Conservation (phyloP, 2,113 vertebrate species). For the Scomber colias region DNA sequence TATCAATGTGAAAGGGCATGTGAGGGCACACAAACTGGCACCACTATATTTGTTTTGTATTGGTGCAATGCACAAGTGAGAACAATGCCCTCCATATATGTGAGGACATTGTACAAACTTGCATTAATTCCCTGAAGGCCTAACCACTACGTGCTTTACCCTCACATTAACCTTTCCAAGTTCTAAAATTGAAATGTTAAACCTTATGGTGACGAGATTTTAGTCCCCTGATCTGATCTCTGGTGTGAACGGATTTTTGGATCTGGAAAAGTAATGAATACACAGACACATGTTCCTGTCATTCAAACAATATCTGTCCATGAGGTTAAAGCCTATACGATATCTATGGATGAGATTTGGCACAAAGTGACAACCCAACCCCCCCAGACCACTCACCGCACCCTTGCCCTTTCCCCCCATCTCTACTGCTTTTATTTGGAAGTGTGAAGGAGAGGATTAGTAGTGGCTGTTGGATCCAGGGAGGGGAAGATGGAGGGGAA, state of each 20-base stretch:
- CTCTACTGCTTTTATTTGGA: constrained; percentile 54
- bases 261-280: not conserved
- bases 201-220: not conserved
- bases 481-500: not conserved
- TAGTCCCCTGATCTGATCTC: not conserved
- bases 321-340: constrained; percentile 12
- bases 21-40: not conserved
- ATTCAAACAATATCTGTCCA: constrained; percentile 26
- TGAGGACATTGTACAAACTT: not conserved
- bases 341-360: constrained; percentile 37
- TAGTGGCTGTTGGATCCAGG: constrained; percentile 22
- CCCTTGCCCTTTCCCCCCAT: constrained; percentile 7
- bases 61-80: too few relatives aligned
- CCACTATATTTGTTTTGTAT: not conserved
- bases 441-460: constrained; percentile 67
- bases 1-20: too few relatives aligned
- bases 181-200: not conserved
- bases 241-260: constrained; percentile 5
- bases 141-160: not conserved
- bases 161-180: not conserved
- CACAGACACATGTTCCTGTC: constrained; percentile 25
- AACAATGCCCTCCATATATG: too few relatives aligned
- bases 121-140: not conserved
- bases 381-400: not conserved
- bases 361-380: constrained; percentile 22